Evolutionary conservation across 92 coral and sea anemone species (phyloP), one percentile per base, ranked within the genome.

Genomic region (Galaxea fascicularis): DNA sequence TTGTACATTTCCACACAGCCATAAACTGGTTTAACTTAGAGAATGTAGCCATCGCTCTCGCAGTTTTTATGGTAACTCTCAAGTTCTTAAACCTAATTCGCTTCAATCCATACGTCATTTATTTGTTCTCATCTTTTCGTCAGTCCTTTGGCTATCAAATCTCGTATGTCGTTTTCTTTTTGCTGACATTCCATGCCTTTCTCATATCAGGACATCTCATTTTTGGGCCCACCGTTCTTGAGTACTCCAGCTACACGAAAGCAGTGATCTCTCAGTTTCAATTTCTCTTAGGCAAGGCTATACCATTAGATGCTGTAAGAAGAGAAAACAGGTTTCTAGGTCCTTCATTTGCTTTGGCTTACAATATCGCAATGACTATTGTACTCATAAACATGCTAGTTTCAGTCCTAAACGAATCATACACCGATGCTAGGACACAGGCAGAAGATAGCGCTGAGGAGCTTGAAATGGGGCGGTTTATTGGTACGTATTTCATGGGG

Each of bases 381-480:
- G 41, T 89, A 12, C 83, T 89, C 1, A 65, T 79, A 18, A 89
- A 89, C 35, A 63, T 89, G 82, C 29, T 89, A 20, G 73, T 85
- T 3, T 87, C 84, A 4, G 76, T 89, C 12, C 77, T 89, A 4
- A 89, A 89, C 77, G 92, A 89, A 45, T 89, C 92, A 0, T 89
- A 71, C 15, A 45, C 57, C 8, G 86, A 79, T 10, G 86, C 86
- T 28, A 64, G 74, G 53, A 73, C 68, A n/a, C 52, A 54, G 9
- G 86, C 63, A 11, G 68, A 78, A 26, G 82, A 79, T 27, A 52
- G 87, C n/a, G 70, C 84, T 0, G 89, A 84, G 27, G 89, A 84
- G 14, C 74, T 83, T 41, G 86, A 89, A n/a, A 78, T 89, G 92
- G 92, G 86, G n/a, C 64, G 53, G 10, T 89, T 83, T 57, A 77